phyloP scores from a whole-genome alignment of 2,113 vertebrate species.

The Callocephalon fimbriatum region DNA sequence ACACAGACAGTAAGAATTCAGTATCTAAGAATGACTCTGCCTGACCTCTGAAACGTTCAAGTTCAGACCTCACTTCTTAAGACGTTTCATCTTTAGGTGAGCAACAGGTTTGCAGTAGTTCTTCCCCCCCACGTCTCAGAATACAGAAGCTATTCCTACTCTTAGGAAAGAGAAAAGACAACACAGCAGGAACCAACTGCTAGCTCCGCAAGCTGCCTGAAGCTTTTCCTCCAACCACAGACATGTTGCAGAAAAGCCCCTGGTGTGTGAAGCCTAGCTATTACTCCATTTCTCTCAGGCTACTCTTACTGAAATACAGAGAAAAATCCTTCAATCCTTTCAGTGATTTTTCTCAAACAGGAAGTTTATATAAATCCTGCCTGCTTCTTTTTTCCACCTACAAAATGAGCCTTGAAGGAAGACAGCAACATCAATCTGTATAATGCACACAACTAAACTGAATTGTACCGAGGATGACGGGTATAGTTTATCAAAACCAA shows the following conservation, averaged over 20 bases:
- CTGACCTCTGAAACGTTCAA: neutral
- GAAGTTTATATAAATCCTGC: neutral
- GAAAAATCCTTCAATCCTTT: neutral
- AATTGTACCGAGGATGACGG: neutral
- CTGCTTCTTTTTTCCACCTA: neutral
- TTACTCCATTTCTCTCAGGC: neutral
- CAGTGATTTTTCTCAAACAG: neutral
- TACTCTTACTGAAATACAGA: neutral
- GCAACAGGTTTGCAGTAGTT: neutral
- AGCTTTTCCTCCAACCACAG: neutral
- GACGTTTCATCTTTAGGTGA: neutral
- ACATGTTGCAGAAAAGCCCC: neutral
- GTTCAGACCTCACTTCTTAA: neutral
- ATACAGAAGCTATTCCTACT: neutral
- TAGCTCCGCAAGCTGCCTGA: neutral
- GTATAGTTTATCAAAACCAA: neutral
- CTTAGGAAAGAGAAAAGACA: neutral
- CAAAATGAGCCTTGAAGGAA: neutral
- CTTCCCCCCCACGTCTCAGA: neutral
- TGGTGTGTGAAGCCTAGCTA: neutral
- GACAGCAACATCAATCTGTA: neutral
- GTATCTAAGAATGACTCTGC: neutral
- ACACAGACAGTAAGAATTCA: neutral
- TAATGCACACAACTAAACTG: neutral
- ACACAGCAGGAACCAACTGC: neutral